A percentile compares a stretch with the other conserved stretches of the same genome.
phyloP scores from a whole-genome alignment of 35 echinoderm and acorn worm species.

The Apostichopus californicus region DNA sequence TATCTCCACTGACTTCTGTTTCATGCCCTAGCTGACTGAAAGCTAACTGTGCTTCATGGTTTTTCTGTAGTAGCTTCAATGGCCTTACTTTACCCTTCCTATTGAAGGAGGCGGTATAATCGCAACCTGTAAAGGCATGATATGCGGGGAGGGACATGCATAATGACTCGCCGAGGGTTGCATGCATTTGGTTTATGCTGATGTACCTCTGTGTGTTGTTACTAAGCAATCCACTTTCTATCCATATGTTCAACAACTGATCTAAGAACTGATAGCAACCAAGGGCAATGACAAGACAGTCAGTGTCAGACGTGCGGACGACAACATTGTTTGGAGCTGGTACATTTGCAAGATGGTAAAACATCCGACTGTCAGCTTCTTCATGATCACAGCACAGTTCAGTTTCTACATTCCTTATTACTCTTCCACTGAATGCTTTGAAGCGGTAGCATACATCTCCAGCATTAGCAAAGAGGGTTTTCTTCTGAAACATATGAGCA shows the following conservation, averaged over 20 bases:
- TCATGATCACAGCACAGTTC: conserved; percentile 32
- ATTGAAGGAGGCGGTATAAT: conserved; percentile 52
- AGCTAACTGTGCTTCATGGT: conserved; percentile 41
- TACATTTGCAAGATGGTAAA: conserved; percentile 47
- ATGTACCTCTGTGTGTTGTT: conserved; percentile 53
- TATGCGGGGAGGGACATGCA: conserved; percentile 54
- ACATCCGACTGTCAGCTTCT: conserved; percentile 50
- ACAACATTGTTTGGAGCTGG: conserved; percentile 48
- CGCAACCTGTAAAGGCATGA: conserved; percentile 57
- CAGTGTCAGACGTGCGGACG: conserved; percentile 44
- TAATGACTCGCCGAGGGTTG: not conserved
- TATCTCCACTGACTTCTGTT: not conserved
- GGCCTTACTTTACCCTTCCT: conserved; percentile 47
- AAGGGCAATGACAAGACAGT: conserved; percentile 53
- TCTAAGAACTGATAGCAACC: conserved; percentile 47
- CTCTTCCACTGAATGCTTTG: not conserved
- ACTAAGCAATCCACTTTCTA: conserved; percentile 35
- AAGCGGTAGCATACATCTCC: conserved; percentile 37
- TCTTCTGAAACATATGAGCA: not conserved
- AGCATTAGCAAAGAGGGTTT: conserved; percentile 39
- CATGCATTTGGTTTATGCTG: conserved; percentile 37
- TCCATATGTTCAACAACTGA: conserved; percentile 45
- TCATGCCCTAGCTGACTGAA: conserved; percentile 48
- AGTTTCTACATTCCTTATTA: conserved; percentile 11
- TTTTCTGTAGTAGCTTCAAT: conserved; percentile 51